Base-by-base conservation (phyloP, 2,888 invertebrate species). In the Phania funesta region DNA sequence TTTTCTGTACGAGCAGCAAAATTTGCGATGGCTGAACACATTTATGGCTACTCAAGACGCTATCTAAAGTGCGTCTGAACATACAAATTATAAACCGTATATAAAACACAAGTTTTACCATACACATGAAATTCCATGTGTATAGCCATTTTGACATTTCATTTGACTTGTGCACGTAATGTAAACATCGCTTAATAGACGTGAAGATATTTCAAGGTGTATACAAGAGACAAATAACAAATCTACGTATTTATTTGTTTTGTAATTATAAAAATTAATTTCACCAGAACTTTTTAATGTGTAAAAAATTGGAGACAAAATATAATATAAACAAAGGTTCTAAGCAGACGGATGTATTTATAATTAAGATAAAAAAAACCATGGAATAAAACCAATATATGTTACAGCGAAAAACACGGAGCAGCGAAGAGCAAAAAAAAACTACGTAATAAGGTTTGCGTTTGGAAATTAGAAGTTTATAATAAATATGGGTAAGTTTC, bases 161-260 rank as follows among this genome's bases (percentile, higher is more conserved):
- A n/a, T n/a, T n/a, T n/a, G n/a, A n/a, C n/a, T n/a, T n/a, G n/a
- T n/a, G n/a, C n/a, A n/a, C n/a, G 81, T 84, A 71, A 50, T 50
- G 71, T 18, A 65, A n/a, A 46, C 20, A 68, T 38, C 73, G 73
- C 58, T 38, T 50, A 65, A 67, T 24, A 77, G 81, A 79, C 83
- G 83, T 76, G 82, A 67, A 76, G 83, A 84, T 85, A 84, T 85
- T 83, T 84, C 68, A 83, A 85, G 67, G 84, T 85, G 84, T 85
- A 85, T 35, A 62, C 35, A 54, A 26, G 24, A 68, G 60, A 79
- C 44, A 54, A 68, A 48, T 41, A 20, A 13, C 16, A 64, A 26
- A 16, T 26, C 78, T n/a, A n/a, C n/a, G n/a, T n/a, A 68, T 56
- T 56, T n/a, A 54, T 13, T 38, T 68, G 60, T 64, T 20, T 4